These are phyloP conservation scores for Pitta sordida DNA, from an alignment of 2,113 vertebrate species.

Conservation along the genomic window DNA sequence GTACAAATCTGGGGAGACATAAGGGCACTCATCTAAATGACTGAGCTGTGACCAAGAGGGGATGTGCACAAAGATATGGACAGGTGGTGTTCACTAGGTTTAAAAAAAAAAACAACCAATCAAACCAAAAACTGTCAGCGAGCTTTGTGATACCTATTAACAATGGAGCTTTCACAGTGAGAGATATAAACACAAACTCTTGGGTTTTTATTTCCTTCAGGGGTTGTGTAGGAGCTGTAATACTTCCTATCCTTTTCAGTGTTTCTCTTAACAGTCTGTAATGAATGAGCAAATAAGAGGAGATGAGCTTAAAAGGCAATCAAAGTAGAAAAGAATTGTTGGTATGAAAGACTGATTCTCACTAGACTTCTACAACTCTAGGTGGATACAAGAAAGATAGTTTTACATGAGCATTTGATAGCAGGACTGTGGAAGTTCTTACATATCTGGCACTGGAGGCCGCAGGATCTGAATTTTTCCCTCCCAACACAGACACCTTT, in stretches of 20 bases:
- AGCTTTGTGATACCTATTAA: not conserved
- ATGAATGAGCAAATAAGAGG: slow-evolving; percentile 5
- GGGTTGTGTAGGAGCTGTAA: not conserved
- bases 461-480: not conserved
- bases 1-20: not conserved
- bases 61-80: not conserved
- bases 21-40: not conserved
- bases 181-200: not conserved
- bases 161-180: not conserved
- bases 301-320: not conserved
- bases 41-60: not conserved
- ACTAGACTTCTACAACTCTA: not conserved
- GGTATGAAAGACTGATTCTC: not conserved
- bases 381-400: not conserved
- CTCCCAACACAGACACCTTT: not conserved
- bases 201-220: not conserved
- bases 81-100: not conserved
- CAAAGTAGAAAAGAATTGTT: not conserved
- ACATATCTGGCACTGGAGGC: not conserved
- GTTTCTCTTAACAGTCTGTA: not conserved
- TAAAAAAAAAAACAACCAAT: not conserved
- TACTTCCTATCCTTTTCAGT: not conserved
- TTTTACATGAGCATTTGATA: not conserved
- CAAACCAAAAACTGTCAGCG: not conserved
- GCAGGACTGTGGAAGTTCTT: not conserved